A percentile compares a stretch with the other conserved stretches of the same genome.
Conservation (phyloP, 2,797 vertebrate genomes). For the Sebastolobus altivelis region DNA sequence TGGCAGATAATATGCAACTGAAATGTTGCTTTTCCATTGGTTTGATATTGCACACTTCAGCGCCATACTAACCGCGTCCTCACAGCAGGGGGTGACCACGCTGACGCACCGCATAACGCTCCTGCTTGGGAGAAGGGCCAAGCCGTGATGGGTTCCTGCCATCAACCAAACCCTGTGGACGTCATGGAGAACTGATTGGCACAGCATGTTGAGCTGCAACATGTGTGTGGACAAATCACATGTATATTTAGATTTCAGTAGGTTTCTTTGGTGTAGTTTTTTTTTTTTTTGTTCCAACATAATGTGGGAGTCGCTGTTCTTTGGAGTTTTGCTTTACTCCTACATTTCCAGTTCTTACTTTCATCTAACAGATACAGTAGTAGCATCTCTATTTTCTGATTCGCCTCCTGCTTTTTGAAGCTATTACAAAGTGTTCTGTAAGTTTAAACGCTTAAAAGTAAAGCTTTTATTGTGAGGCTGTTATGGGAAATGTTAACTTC, state of each 20-base stretch:
- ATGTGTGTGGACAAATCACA: constrained; percentile 16
- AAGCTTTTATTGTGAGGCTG: constrained; percentile 25
- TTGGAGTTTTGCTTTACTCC: constrained; percentile 1
- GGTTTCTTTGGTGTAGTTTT: not conserved
- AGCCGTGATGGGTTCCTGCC: constrained; percentile 24
- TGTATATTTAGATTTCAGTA: constrained; percentile 9
- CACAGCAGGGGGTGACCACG: constrained; percentile 33
- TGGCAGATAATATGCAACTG: constrained; percentile 25
- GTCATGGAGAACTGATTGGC: constrained; percentile 38
- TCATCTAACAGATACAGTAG: not conserved
- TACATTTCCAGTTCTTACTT: not conserved
- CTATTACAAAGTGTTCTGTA: constrained; percentile 13
- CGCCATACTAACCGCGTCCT: constrained; percentile 23
- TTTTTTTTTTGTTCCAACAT: not conserved
- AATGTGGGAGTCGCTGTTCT: not conserved
- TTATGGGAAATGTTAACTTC: not conserved
- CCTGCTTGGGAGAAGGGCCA: constrained; percentile 33
- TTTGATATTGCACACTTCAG: constrained; percentile 20
- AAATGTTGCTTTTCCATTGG: constrained; percentile 34
- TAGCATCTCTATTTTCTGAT: constrained; percentile 8
- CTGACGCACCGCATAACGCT: constrained; percentile 33
- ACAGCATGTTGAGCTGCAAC: constrained; percentile 5
- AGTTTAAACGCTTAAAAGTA: constrained; percentile 18
- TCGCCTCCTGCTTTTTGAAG: not conserved
- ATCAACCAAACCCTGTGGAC: constrained; percentile 11